Evolutionary conservation across 2,797 vertebrate species (phyloP).

Genomic region (Craterocephalus amniculus): DNA sequence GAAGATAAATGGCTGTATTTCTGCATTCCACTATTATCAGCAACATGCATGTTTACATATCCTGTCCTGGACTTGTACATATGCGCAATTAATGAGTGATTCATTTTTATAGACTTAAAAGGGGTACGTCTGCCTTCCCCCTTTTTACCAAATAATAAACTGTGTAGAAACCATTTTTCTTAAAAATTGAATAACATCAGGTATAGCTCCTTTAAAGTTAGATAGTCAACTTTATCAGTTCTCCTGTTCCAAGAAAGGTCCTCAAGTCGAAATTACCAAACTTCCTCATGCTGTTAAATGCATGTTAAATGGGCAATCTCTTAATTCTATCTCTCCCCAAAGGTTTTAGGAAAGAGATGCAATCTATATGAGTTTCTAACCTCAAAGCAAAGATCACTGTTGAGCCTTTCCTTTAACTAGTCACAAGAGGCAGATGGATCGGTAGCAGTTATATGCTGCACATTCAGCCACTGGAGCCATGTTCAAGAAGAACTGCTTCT

Average conservation of each 20-base stretch:
- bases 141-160: too few species aligned
- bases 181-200: too few species aligned
- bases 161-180: too few species aligned
- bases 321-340: not conserved
- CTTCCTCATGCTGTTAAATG: not conserved
- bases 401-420: not conserved
- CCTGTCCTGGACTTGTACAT: too few species aligned
- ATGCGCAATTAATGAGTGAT: too few species aligned
- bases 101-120: too few species aligned
- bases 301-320: too few species aligned
- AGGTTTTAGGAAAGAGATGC: not conserved
- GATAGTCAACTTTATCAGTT: too few species aligned
- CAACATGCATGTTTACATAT: too few species aligned
- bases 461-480: not conserved
- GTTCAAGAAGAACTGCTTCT: not conserved
- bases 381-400: not conserved
- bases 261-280: not conserved
- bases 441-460: not conserved
- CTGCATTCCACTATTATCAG: not conserved
- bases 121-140: too few species aligned
- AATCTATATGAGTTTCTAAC: not conserved
- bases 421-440: too few species aligned
- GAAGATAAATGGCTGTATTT: not conserved
- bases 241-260: not conserved
- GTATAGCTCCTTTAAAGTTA: too few species aligned